Evolutionary conservation across 2,888 invertebrate genomes (phyloP).

Genomic region (Scaptomyza polygonia): DNA sequence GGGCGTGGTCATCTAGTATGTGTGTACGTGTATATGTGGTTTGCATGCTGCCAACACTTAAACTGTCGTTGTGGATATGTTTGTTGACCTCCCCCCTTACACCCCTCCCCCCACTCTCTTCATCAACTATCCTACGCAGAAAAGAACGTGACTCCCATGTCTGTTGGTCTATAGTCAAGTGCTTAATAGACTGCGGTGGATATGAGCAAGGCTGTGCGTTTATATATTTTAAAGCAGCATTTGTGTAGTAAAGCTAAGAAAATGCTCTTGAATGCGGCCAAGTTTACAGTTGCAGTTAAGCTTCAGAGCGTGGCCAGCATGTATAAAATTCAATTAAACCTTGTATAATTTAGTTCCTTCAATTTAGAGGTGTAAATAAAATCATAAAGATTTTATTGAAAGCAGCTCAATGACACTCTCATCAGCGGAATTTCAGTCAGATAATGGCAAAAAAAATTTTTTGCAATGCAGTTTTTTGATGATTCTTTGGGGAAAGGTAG

Average conservation of each 20-base stretch:
- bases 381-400: constrained; percentile 22
- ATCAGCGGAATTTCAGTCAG: neutral
- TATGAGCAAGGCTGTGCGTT: constrained; percentile 14
- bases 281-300: constrained; percentile 40
- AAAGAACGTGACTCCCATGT: constrained; percentile 59
- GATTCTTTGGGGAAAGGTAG: too few relatives aligned
- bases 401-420: neutral
- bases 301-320: constrained; percentile 43
- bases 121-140: constrained; percentile 2
- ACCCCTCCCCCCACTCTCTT: constrained; percentile 7
- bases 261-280: constrained; percentile 35
- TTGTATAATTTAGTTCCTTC: constrained; percentile 25
- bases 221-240: constrained; percentile 47
- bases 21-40: constrained; percentile 30
- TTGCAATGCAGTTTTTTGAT: too few relatives aligned
- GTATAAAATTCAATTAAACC: constrained; percentile 52
- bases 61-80: constrained; percentile 58
- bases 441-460: constrained; percentile 1
- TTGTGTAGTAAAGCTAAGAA: neutral
- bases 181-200: constrained; percentile 18
- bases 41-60: constrained; percentile 72
- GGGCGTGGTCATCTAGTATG: constrained; percentile 33
- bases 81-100: constrained; percentile 32
- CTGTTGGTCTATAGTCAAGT: constrained; percentile 18
- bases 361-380: constrained; percentile 33